These are phyloP conservation scores for Drosophila athabasca DNA, from an alignment of 1,140 invertebrate genomes.

Conservation along the genomic window DNA sequence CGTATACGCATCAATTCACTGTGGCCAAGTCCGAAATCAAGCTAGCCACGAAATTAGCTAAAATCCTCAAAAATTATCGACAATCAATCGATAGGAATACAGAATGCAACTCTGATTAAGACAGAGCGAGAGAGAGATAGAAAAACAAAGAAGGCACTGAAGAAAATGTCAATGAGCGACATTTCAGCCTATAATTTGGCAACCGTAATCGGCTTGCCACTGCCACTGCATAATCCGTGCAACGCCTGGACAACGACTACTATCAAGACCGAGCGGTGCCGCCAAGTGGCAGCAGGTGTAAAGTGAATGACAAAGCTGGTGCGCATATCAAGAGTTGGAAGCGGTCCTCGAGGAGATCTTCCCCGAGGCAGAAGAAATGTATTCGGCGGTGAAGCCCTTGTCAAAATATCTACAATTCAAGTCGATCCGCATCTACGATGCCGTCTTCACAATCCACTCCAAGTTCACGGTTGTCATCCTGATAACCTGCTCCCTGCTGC, in stretches of 20 bases:
- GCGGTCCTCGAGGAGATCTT: slow-evolving; percentile 61
- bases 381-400: slow-evolving; percentile 77
- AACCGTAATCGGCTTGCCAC: too few relatives aligned
- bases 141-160: slow-evolving; percentile 40
- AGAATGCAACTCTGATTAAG: background rate
- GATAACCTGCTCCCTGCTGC: slow-evolving; percentile 87
- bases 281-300: slow-evolving; percentile 1
- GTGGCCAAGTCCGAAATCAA: too few relatives aligned
- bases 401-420: slow-evolving; percentile 86
- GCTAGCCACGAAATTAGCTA: too few relatives aligned
- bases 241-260: background rate
- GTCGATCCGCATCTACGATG: slow-evolving; percentile 87
- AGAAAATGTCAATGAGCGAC: background rate
- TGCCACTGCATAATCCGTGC: background rate
- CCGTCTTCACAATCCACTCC: slow-evolving; percentile 88
- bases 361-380: slow-evolving; percentile 75
- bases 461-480: slow-evolving; percentile 88
- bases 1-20: too few relatives aligned
- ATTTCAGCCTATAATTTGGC: too few relatives aligned
- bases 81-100: too few relatives aligned
- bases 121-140: too few relatives aligned
- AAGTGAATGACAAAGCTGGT: background rate
- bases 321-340: slow-evolving; percentile 55
- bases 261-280: background rate
- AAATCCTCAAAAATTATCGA: too few relatives aligned